Evolutionary conservation across 1,140 invertebrate genomes (phyloP).

Genomic region (Lanistes nyassanus): DNA sequence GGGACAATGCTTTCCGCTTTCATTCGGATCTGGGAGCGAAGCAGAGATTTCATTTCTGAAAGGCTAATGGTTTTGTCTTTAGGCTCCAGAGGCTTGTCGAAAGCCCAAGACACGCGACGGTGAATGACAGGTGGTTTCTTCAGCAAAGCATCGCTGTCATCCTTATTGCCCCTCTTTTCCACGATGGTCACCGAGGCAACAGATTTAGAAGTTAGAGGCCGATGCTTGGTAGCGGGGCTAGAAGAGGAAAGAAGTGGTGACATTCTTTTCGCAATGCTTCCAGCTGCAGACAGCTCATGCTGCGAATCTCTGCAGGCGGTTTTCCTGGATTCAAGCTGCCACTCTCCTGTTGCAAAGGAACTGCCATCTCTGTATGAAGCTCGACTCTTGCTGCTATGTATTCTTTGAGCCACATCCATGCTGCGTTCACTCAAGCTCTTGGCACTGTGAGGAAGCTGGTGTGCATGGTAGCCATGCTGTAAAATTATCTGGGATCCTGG

Average conservation of each 20-base stretch:
- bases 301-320: background rate
- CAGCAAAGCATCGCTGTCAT: slow-evolving; percentile 36
- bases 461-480: slow-evolving; percentile 45
- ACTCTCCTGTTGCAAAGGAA: background rate
- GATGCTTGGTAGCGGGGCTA: slow-evolving; percentile 31
- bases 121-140: slow-evolving; percentile 35
- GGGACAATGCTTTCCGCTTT: slow-evolving; percentile 55
- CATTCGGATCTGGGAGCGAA: slow-evolving; percentile 65
- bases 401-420: slow-evolving; percentile 49
- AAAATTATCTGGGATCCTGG: slow-evolving; percentile 23
- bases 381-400: slow-evolving; percentile 41
- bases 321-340: background rate
- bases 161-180: slow-evolving; percentile 31
- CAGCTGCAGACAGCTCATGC: slow-evolving; percentile 12
- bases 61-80: slow-evolving; percentile 56
- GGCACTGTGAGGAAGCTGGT: slow-evolving; percentile 58
- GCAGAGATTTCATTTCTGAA: slow-evolving; percentile 62
- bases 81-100: slow-evolving; percentile 60
- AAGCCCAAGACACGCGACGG: slow-evolving; percentile 65
- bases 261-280: slow-evolving; percentile 23
- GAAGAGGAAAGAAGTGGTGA: slow-evolving; percentile 24
- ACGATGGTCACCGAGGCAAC: slow-evolving; percentile 42
- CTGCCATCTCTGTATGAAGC: slow-evolving; percentile 8
- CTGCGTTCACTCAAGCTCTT: slow-evolving; percentile 53
- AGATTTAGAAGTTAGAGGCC: slow-evolving; percentile 46